Evolutionary conservation across 2,113 vertebrate species (phyloP).

Genomic region (Meriones unguiculatus): DNA sequence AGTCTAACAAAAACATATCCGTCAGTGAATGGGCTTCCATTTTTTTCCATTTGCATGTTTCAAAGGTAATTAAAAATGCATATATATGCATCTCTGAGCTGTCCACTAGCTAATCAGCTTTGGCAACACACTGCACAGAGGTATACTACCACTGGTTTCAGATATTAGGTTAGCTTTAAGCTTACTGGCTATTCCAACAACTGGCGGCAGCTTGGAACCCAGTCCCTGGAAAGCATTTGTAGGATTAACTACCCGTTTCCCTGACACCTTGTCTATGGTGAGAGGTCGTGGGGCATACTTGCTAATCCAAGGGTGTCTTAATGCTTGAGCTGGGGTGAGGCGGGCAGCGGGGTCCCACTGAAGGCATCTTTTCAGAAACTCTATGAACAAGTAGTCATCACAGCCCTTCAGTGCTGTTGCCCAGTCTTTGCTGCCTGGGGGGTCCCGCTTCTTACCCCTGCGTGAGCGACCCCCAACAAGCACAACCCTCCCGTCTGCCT

Average conservation of each 20-base stretch:
- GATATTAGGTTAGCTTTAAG: slow-evolving; percentile 94
- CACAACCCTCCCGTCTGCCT: slow-evolving; percentile 92
- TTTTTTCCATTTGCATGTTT: slow-evolving; percentile 60
- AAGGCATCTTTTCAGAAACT: slow-evolving; percentile 97
- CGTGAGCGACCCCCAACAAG: slow-evolving; percentile 94
- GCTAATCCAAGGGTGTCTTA: slow-evolving; percentile 97
- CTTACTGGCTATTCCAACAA: slow-evolving; percentile 91
- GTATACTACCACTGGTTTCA: slow-evolving; percentile 91
- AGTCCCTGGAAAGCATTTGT: slow-evolving; percentile 93
- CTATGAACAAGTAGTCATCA: slow-evolving; percentile 95
- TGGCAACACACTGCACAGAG: slow-evolving; percentile 95
- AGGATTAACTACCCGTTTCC: slow-evolving; percentile 91
- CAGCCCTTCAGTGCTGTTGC: slow-evolving; percentile 94
- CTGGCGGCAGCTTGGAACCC: slow-evolving; percentile 90
- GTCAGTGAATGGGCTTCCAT: slow-evolving; percentile 74
- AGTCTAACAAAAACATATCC: slow-evolving; percentile 78
- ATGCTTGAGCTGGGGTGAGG: slow-evolving; percentile 95
- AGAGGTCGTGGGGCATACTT: slow-evolving; percentile 91
- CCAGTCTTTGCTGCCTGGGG: slow-evolving; percentile 97
- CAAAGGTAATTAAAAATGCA: slow-evolving; percentile 70
- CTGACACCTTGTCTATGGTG: slow-evolving; percentile 88
- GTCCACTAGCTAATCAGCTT: slow-evolving; percentile 94
- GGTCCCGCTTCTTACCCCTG: slow-evolving; percentile 94
- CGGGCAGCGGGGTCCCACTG: slow-evolving; percentile 96
- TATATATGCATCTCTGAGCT: slow-evolving; percentile 16